These are phyloP conservation scores for Ophthalmolycus amberensis DNA, from an alignment of 2,113 vertebrate species.

Conservation along the genomic window DNA sequence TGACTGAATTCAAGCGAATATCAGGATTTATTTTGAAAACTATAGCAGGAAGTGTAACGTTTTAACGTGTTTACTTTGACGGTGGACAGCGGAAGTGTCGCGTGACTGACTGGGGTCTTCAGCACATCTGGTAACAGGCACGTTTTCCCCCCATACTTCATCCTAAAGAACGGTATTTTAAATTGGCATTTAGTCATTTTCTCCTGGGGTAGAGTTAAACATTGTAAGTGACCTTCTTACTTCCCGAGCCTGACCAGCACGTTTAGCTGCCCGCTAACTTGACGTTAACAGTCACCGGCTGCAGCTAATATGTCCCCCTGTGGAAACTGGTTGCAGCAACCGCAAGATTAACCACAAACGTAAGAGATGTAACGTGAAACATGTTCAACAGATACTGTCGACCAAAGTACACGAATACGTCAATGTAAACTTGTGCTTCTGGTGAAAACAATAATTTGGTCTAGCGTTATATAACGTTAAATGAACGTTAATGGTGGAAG, in stretches of 20 bases:
- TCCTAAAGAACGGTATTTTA: rapidly evolving
- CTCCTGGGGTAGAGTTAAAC: no score
- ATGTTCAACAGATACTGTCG: not conserved
- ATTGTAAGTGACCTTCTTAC: rapidly evolving
- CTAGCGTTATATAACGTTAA: not conserved
- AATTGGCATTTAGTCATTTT: not conserved
- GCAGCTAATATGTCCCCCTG: not conserved
- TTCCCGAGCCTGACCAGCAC: not conserved
- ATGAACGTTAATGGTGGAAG: not conserved
- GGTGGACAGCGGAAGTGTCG: conserved; percentile 56
- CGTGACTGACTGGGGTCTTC: conserved; percentile 42
- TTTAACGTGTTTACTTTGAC: not conserved
- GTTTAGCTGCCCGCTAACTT: not conserved
- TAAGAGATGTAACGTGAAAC: not conserved
- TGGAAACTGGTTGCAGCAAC: not conserved
- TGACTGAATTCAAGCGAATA: not conserved
- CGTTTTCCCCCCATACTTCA: not conserved
- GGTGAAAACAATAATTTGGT: not conserved
- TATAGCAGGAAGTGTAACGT: not conserved
- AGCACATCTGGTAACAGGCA: conserved; percentile 47
- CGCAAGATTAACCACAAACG: not conserved
- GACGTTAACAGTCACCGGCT: conserved; percentile 24
- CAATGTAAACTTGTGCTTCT: not conserved
- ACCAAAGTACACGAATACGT: not conserved
- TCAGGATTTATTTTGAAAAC: conserved; percentile 50